Conservation (phyloP, 1,140 invertebrate genomes). For the fruit fly (Drosophila melanogaster) region DNA sequence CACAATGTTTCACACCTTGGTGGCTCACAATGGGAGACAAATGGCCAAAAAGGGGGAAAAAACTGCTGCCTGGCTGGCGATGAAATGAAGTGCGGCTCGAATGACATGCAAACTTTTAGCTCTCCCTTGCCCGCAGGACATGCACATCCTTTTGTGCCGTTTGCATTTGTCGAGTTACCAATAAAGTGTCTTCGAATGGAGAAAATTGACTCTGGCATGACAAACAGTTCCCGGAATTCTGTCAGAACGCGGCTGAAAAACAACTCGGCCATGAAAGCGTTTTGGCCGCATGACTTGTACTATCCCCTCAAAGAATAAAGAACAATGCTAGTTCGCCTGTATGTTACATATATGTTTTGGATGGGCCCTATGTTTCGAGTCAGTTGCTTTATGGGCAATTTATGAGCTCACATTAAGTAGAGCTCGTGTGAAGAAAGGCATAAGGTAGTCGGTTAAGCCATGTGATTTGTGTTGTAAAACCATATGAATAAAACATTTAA, state of each 20-base stretch:
- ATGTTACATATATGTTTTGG: background rate
- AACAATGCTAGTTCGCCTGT: background rate
- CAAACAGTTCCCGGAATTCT: slow-evolving; percentile 66
- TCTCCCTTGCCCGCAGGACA: slow-evolving; percentile 28
- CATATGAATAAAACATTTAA: slow-evolving; percentile 11
- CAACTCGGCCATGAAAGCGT: slow-evolving; percentile 40
- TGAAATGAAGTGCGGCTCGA: slow-evolving; percentile 71
- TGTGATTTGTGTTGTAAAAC: slow-evolving; percentile 12
- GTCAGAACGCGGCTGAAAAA: background rate
- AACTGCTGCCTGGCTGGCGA: slow-evolving; percentile 13
- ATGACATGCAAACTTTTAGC: slow-evolving; percentile 79
- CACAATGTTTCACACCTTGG: slow-evolving; percentile 73
- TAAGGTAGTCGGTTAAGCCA: slow-evolving; percentile 18
- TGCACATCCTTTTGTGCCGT: slow-evolving; percentile 24
- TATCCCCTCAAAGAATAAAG: slow-evolving; percentile 26
- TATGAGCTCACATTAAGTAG: slow-evolving; percentile 43
- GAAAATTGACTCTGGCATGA: slow-evolving; percentile 80
- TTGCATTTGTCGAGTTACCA: slow-evolving; percentile 61
- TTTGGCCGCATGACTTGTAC: slow-evolving; percentile 66
- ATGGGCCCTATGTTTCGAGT: slow-evolving; percentile 6
- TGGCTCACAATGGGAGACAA: slow-evolving; percentile 18
- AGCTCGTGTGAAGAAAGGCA: slow-evolving; percentile 36
- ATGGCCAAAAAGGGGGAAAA: slow-evolving; percentile 18
- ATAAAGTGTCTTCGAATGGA: slow-evolving; percentile 77
- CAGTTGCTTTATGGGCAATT: slow-evolving; percentile 59